Evolutionary conservation across 1,140 invertebrate genomes (phyloP), one percentile per base, ranked within the genome.

Genomic region (Eulimnadia texana): DNA sequence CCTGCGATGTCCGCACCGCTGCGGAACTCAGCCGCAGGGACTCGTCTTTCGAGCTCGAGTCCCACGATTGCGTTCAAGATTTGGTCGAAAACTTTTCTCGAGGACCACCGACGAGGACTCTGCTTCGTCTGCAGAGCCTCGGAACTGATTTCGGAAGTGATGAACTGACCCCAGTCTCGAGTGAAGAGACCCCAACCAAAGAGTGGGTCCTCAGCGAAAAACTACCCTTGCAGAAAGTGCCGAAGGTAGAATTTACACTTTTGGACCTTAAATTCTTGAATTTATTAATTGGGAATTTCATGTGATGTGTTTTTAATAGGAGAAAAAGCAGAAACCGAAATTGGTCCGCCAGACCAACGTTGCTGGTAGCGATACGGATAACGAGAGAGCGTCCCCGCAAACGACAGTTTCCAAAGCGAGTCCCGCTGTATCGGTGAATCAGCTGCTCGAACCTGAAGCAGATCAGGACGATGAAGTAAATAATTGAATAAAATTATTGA

Each of bases 1-100:
- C 77, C 3, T 77, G 77, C 11, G 77, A 79, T 68, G 2, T 72
- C 70, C 56, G 61, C 20, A 54, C 23, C 27, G 55, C n/a, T n/a
- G 55, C 33, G 23, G 19, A 67, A 1, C 63, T 72, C 54, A 66
- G 68, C 13, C 64, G 66, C 9, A 61, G 68, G 52, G 50, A 33
- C n/a, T 24, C 50, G 11, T 54, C 51, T 11, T 55, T 61, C n/a
- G 60, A 61, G 20, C 51, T 61, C 16, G 60, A 61, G 28, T 52
- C 60, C 13, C 60, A 61, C 28, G 51, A 54, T 23, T 54, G 53
- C 29, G 29, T 54, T 22, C 50, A 42, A 11, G 60, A 54, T 3
- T 27, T 61, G 1, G 60, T 54, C 16, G 60, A 61, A 55, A 51
- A 29, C 50, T 16, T 52, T 61, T 19, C 51, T 29, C 50, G 33